These are phyloP conservation scores for Acrobasis repandana DNA, from an alignment of 2,888 invertebrate genomes.

Conservation along the genomic window DNA sequence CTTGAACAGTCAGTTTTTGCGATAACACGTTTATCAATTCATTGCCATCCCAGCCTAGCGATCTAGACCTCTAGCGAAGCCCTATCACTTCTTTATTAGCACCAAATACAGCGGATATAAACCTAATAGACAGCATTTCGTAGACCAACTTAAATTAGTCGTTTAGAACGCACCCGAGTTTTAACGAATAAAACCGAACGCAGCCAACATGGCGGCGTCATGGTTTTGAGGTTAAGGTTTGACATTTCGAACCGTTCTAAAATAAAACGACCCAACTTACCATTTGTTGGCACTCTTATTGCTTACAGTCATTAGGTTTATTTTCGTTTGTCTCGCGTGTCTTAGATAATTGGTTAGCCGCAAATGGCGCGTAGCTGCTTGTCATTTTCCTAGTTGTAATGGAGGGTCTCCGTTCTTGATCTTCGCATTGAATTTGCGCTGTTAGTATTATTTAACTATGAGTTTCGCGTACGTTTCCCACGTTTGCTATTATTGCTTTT, in stretches of 20 bases:
- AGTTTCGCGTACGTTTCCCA: constrained; percentile 62
- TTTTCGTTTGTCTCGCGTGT: constrained; percentile 39
- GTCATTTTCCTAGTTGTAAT: constrained; percentile 67
- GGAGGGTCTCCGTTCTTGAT: constrained; percentile 65
- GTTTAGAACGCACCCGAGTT: constrained; percentile 40
- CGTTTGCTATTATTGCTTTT: constrained; percentile 52
- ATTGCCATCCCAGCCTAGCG: constrained; percentile 50
- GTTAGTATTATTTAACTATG: constrained; percentile 54
- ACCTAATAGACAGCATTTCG: constrained; percentile 28
- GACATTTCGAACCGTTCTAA: constrained; percentile 75
- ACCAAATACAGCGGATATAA: constrained; percentile 31
- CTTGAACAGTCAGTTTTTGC: constrained; percentile 18
- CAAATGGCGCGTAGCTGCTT: constrained; percentile 60
- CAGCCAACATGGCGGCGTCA: constrained; percentile 74
- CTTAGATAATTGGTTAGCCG: constrained; percentile 42
- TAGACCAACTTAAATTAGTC: constrained; percentile 44
- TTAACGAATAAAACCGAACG: constrained; percentile 60
- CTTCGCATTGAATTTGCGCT: constrained; percentile 73
- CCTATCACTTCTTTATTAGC: constrained; percentile 6
- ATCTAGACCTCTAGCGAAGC: background rate
- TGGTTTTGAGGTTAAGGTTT: constrained; percentile 82
- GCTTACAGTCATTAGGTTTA: constrained; percentile 43
- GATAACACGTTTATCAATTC: constrained; percentile 52
- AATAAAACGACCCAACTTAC: constrained; percentile 41
- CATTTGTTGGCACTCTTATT: constrained; percentile 38